phyloP scores from a whole-genome alignment of 30 jellyfish, hydroid and myxozoan genomes.

The Aurelia sp. region DNA sequence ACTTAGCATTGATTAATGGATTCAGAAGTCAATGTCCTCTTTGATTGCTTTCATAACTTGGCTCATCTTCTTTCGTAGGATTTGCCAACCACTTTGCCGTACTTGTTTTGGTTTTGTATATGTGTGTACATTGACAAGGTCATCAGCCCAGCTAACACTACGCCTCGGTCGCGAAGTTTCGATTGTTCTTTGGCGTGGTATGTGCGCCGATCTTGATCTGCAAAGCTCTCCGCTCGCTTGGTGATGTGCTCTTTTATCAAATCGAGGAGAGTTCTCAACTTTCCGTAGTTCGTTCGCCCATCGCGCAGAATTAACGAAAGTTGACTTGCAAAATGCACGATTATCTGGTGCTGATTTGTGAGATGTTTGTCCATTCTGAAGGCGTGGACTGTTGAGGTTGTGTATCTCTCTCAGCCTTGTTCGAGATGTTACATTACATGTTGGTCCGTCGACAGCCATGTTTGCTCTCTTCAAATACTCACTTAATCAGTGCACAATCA shows the following conservation, averaged over 20 bases:
- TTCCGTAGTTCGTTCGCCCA: slow-evolving; percentile 50
- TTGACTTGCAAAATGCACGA: slow-evolving; percentile 52
- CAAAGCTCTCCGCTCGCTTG: slow-evolving; percentile 15
- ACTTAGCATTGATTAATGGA: no score
- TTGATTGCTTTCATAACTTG: slow-evolving; percentile 58
- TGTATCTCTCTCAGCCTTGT: slow-evolving; percentile 66
- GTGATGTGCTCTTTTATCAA: not conserved
- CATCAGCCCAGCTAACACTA: slow-evolving; percentile 74
- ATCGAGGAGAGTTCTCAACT: not conserved
- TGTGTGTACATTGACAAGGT: slow-evolving; percentile 65
- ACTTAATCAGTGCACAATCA: no score
- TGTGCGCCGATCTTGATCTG: slow-evolving; percentile 40
- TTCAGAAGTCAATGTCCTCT: slow-evolving; percentile 56
- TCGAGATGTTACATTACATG: not conserved
- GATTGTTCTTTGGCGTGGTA: slow-evolving; percentile 53
- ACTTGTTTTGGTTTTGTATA: slow-evolving; percentile 54
- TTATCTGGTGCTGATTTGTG: not conserved
- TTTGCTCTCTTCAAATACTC: not conserved
- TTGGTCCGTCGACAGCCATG: slow-evolving; percentile 2
- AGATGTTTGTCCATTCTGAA: not conserved
- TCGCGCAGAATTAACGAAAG: slow-evolving; percentile 43
- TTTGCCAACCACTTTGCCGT: slow-evolving; percentile 68
- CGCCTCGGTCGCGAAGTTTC: slow-evolving; percentile 51
- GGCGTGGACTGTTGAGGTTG: slow-evolving; percentile 12
- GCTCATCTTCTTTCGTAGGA: slow-evolving; percentile 39